Percentiles rank a stretch among this genome's conserved stretches.
Evolutionary conservation across 2,797 vertebrate species (phyloP).

Genomic region (Myripristis murdjan): DNA sequence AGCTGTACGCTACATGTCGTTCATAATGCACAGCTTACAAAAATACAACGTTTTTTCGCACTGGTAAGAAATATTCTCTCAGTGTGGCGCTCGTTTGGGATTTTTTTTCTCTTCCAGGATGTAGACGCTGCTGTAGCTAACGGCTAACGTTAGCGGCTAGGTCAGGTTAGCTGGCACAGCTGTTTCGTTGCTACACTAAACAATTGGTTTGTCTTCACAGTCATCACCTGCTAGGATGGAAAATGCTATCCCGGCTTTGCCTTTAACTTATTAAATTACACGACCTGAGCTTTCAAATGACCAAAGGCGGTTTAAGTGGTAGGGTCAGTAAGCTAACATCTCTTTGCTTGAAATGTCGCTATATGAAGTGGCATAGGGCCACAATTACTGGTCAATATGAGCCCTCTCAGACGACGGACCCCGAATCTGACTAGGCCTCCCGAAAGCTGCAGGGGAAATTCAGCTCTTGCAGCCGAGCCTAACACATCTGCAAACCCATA

Average conservation of each 20-base stretch:
- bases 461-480: constrained; percentile 39
- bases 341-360: constrained; percentile 13
- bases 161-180: not conserved
- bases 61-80: fast-evolving
- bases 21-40: not conserved
- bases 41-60: not conserved
- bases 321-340: not conserved
- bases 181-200: constrained; percentile 32
- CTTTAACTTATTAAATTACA: too few relatives aligned
- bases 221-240: not conserved
- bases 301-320: not conserved
- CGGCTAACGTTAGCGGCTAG: constrained; percentile 51
- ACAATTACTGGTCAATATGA: constrained; percentile 38
- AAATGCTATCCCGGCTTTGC: not conserved
- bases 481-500: constrained; percentile 14
- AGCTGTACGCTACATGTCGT: not conserved
- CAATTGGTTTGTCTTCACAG: constrained; percentile 32
- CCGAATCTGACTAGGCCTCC: constrained; percentile 65
- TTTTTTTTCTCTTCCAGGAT: constrained; percentile 9
- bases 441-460: constrained; percentile 54
- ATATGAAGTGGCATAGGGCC: constrained; percentile 40
- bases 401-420: constrained; percentile 43
- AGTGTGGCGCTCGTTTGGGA: not conserved
- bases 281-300: fast-evolving
- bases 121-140: constrained; percentile 45